These are phyloP conservation scores for Agrochola lychnidis DNA, from an alignment of 2,888 invertebrate species.

Conservation along the genomic window DNA sequence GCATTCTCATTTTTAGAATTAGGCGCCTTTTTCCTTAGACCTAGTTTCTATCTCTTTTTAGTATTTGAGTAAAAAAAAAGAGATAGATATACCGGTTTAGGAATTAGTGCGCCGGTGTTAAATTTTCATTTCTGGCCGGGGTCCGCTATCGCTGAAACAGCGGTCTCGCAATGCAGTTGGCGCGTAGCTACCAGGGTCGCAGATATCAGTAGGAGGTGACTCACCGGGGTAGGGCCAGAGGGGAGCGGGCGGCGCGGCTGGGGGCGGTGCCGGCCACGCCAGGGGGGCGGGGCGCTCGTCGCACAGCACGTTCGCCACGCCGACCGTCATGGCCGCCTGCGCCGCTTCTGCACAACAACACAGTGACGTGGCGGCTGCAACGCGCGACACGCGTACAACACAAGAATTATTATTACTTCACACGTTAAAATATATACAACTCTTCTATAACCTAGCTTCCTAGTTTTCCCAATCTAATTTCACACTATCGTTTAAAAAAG, in stretches of 20 bases:
- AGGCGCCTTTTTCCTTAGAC: constrained; percentile 65
- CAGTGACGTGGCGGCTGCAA: constrained; percentile 81
- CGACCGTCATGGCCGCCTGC: constrained; percentile 93
- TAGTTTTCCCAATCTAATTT: not conserved
- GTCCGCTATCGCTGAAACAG: constrained; percentile 74
- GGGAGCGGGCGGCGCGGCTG: constrained; percentile 92
- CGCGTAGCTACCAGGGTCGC: constrained; percentile 90
- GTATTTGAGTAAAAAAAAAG: constrained; percentile 35
- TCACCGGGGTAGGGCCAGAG: constrained; percentile 95
- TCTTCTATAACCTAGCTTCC: constrained; percentile 6
- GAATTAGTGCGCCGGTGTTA: constrained; percentile 45
- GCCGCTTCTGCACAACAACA: constrained; percentile 90
- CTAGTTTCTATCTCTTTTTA: constrained; percentile 65
- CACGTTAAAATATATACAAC: constrained; percentile 30
- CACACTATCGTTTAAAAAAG: not conserved
- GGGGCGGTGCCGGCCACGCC: constrained; percentile 90
- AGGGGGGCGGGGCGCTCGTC: constrained; percentile 91
- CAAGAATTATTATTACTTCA: constrained; percentile 38
- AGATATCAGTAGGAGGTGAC: constrained; percentile 86
- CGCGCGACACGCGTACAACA: constrained; percentile 71
- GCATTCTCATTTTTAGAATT: constrained; percentile 68
- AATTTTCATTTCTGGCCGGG: constrained; percentile 64
- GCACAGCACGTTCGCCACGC: constrained; percentile 92
- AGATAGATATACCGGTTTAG: constrained; percentile 38
- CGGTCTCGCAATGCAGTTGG: constrained; percentile 90